phyloP scores from a whole-genome alignment of 2,797 vertebrate genomes.

The Danio albolineatus region DNA sequence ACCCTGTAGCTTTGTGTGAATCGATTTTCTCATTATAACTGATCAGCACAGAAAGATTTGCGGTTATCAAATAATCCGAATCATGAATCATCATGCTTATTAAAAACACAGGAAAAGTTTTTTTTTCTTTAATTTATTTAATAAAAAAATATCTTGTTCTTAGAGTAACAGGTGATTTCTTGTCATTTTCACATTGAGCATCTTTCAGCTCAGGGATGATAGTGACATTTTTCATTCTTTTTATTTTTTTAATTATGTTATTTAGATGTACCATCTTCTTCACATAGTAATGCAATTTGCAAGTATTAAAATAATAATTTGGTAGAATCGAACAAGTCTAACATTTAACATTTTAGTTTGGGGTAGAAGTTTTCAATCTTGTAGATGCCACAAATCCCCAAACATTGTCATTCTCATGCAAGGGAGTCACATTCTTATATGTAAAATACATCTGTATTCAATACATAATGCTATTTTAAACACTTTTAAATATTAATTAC shows the following conservation, averaged over 20 bases:
- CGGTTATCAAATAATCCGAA: not conserved
- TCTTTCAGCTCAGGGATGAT: not conserved
- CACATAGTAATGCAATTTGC: too few relatives aligned
- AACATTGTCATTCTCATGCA: too few relatives aligned
- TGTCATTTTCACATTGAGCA: not conserved
- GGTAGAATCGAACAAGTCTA: not conserved
- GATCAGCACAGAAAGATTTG: not conserved
- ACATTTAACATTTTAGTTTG: not conserved
- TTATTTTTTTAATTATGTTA: too few relatives aligned
- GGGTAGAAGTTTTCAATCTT: too few relatives aligned
- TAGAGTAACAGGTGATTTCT: conserved; percentile 31
- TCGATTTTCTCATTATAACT: not conserved
- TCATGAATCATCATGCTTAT: not conserved
- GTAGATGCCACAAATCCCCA: too few relatives aligned
- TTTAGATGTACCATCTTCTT: not conserved
- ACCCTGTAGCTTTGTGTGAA: not conserved
- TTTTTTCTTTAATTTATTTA: not conserved
- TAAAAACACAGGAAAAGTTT: not conserved
- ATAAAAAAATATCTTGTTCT: not conserved
- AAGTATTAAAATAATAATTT: not conserved
- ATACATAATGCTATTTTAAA: too few relatives aligned
- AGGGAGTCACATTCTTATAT: too few relatives aligned
- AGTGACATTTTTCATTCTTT: too few relatives aligned
- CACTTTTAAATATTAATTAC: too few relatives aligned
- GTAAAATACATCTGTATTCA: too few relatives aligned